Evolutionary conservation across 2,113 vertebrate genomes (phyloP).

Genomic region (Triplophysa rosa): DNA sequence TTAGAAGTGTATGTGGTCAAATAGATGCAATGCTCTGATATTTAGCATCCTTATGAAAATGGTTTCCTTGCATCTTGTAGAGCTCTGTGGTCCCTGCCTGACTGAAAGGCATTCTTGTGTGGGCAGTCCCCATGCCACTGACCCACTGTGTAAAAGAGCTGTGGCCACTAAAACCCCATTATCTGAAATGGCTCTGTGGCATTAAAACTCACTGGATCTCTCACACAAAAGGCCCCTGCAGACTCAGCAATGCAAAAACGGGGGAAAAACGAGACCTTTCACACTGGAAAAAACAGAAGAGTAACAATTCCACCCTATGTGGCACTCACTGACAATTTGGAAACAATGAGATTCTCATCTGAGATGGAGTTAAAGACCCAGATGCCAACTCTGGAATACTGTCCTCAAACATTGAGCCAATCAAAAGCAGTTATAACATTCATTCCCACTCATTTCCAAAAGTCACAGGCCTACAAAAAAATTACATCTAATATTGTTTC

Average conservation of each 20-base stretch:
- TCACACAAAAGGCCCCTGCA: constrained; percentile 57
- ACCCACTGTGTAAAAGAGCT: constrained; percentile 49
- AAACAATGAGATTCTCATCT: constrained; percentile 39
- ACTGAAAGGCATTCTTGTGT: constrained; percentile 67
- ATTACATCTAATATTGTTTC: neutral
- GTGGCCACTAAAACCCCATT: constrained; percentile 60
- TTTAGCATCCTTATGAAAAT: neutral
- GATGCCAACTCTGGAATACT: neutral
- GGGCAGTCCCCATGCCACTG: constrained; percentile 56
- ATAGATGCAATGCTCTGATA: neutral
- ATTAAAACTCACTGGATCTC: constrained; percentile 51
- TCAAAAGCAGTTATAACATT: neutral
- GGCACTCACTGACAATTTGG: constrained; percentile 51
- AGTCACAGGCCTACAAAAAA: too few species aligned
- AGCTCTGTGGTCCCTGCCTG: constrained; percentile 18
- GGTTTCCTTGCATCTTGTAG: neutral
- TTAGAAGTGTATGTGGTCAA: too few species aligned
- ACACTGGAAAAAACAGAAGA: constrained; percentile 25
- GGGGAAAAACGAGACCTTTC: constrained; percentile 52
- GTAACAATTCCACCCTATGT: constrained; percentile 57
- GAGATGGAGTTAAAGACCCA: neutral
- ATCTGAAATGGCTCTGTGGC: constrained; percentile 63
- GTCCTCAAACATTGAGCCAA: neutral
- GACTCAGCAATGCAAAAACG: constrained; percentile 57
- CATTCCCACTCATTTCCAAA: too few species aligned